These are phyloP conservation scores for Listronotus bonariensis DNA, from an alignment of 1,140 invertebrate species.

Conservation along the genomic window DNA sequence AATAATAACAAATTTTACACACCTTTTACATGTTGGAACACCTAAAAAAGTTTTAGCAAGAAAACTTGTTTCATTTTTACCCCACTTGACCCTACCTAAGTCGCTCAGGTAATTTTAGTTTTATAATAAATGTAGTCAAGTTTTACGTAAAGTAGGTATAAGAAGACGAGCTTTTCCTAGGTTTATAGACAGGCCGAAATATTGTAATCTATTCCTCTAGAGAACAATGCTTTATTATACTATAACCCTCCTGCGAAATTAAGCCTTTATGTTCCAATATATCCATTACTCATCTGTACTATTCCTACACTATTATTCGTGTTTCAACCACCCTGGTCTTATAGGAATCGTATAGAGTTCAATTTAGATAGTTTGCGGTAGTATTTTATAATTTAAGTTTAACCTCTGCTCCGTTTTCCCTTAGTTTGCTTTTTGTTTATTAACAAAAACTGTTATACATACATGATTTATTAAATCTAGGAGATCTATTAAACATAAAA, in stretches of 20 bases:
- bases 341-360: slow-evolving; percentile 30
- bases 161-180: slow-evolving; percentile 15
- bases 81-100: too few species aligned
- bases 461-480: too few species aligned
- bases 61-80: too few species aligned
- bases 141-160: background rate
- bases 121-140: background rate
- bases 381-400: slow-evolving; percentile 25
- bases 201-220: slow-evolving; percentile 52
- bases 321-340: slow-evolving; percentile 28
- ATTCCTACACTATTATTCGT: slow-evolving; percentile 41
- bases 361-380: slow-evolving; percentile 31
- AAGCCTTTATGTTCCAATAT: slow-evolving; percentile 54
- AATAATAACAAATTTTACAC: too few species aligned
- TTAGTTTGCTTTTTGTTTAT: too few species aligned
- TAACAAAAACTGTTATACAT: too few species aligned
- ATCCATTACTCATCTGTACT: slow-evolving; percentile 50
- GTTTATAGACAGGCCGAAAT: slow-evolving; percentile 43
- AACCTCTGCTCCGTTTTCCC: slow-evolving; percentile 21
- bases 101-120: too few species aligned
- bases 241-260: slow-evolving; percentile 52
- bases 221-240: slow-evolving; percentile 57
- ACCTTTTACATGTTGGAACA: too few species aligned
- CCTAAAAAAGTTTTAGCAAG: too few species aligned
- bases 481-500: too few species aligned